Evolutionary conservation across 2,797 vertebrate genomes (phyloP).

Genomic region (Myripristis jacobus): DNA sequence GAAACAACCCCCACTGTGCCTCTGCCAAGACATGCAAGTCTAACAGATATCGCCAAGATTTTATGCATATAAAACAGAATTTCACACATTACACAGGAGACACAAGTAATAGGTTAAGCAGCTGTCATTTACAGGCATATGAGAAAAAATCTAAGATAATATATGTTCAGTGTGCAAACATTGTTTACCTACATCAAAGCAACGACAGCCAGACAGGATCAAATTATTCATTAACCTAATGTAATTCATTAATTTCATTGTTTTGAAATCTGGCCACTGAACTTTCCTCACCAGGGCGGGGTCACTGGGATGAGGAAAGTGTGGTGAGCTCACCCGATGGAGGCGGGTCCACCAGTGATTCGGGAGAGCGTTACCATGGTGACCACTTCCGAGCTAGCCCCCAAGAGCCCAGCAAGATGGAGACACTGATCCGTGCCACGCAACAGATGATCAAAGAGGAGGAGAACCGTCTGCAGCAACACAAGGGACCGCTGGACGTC

Average conservation of each 20-base stretch:
- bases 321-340: slow-evolving; percentile 94
- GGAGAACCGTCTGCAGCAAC: slow-evolving; percentile 90
- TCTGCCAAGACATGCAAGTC: slow-evolving; percentile 58
- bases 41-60: slow-evolving; percentile 34
- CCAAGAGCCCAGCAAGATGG: slow-evolving; percentile 94
- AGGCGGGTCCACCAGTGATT: slow-evolving; percentile 93
- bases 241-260: slow-evolving; percentile 28
- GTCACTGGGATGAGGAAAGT: slow-evolving; percentile 95
- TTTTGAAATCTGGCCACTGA: slow-evolving; percentile 42
- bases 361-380: slow-evolving; percentile 89
- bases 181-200: background rate
- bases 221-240: slow-evolving; percentile 32
- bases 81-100: slow-evolving; percentile 13
- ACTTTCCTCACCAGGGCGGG: slow-evolving; percentile 82
- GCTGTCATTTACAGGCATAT: background rate
- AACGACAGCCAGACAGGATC: background rate
- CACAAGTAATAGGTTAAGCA: slow-evolving; percentile 7
- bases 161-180: slow-evolving; percentile 6
- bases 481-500: slow-evolving; percentile 87
- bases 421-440: slow-evolving; percentile 93
- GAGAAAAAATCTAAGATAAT: background rate
- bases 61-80: slow-evolving; percentile 47
- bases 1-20: slow-evolving; percentile 54
- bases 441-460: slow-evolving; percentile 99
- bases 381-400: slow-evolving; percentile 91